Evolutionary conservation across 2,113 vertebrate species (phyloP).

Genomic region (Apistogramma diplotaenia): DNA sequence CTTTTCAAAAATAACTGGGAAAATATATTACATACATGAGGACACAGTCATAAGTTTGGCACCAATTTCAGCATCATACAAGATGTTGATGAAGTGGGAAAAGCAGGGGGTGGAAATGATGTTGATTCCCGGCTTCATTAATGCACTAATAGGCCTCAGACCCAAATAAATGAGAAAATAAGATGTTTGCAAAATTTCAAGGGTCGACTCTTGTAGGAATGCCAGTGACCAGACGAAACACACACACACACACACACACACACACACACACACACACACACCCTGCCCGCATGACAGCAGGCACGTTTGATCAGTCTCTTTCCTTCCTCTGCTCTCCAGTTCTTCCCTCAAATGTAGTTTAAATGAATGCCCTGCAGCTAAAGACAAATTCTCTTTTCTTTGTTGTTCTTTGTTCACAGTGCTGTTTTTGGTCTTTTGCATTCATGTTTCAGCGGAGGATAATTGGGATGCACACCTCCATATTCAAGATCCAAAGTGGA

Average conservation of each 20-base stretch:
- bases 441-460: slow-evolving; percentile 48
- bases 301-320: slow-evolving; percentile 6
- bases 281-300: background rate
- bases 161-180: slow-evolving; percentile 10
- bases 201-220: background rate
- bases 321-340: background rate
- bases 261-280: background rate
- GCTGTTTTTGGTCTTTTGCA: slow-evolving; percentile 35
- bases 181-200: slow-evolving; percentile 15
- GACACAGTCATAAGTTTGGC: background rate
- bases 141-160: background rate
- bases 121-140: slow-evolving; percentile 12
- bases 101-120: background rate
- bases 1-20: background rate
- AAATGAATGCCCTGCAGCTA: slow-evolving; percentile 24
- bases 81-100: background rate
- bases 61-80: slow-evolving; percentile 16
- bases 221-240: background rate
- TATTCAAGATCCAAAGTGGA: slow-evolving; percentile 49
- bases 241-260: background rate
- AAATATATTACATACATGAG: background rate
- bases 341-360: slow-evolving; percentile 10
- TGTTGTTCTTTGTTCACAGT: background rate
- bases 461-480: slow-evolving; percentile 60
- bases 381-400: background rate